Conservation (phyloP, 2,797 vertebrate genomes). For the Muscicapa comitata region DNA sequence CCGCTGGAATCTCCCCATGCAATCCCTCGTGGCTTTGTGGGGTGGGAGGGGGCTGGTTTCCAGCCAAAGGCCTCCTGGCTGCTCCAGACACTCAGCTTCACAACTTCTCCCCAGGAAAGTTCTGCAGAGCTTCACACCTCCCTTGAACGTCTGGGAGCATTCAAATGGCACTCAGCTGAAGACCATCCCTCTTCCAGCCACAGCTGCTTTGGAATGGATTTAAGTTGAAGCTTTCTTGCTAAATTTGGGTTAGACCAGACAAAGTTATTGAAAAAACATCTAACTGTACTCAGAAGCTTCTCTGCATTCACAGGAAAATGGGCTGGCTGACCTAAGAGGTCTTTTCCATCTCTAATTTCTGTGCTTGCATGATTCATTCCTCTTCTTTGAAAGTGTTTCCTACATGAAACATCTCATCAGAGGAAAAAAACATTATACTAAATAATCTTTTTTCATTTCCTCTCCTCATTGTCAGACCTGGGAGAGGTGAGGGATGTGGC, state of each 20-base stretch:
- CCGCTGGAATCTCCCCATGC: accelerated
- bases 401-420: background rate
- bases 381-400: constrained; percentile 45
- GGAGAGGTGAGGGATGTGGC: constrained; percentile 25
- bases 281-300: background rate
- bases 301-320: constrained; percentile 25
- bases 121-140: background rate
- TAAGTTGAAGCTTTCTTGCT: background rate
- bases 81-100: background rate
- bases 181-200: background rate
- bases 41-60: background rate
- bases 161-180: background rate
- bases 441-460: constrained; percentile 59
- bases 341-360: constrained; percentile 61
- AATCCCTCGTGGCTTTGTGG: background rate
- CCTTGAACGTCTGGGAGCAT: background rate
- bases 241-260: background rate
- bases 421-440: background rate
- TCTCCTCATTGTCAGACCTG: constrained; percentile 25
- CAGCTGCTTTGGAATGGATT: background rate
- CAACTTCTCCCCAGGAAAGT: background rate
- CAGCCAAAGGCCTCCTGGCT: accelerated
- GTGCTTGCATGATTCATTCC: constrained; percentile 33
- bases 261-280: constrained; percentile 22
- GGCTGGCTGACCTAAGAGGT: constrained; percentile 46